Conservation (phyloP, 2,888 invertebrate species). For the Chelonus formosanus region DNA sequence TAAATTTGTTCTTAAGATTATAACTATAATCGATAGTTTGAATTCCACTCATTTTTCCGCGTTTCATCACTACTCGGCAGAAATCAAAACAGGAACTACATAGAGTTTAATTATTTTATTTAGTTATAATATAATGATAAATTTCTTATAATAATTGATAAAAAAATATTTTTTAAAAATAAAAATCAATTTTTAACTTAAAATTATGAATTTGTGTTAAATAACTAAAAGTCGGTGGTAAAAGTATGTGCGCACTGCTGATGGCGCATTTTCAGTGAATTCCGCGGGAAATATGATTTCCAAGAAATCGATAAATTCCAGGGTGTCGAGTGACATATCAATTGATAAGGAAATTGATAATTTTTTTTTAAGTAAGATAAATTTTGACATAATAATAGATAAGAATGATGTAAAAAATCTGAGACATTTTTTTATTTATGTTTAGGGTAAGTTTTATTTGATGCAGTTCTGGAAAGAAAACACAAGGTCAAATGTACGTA, state of each 20-base stretch:
- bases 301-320: constrained; percentile 28
- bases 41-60: too few relatives aligned
- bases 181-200: neutral
- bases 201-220: constrained; percentile 7
- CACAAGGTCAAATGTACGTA: constrained; percentile 55
- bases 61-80: too few relatives aligned
- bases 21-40: neutral
- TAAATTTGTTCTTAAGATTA: constrained; percentile 9
- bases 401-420: too few relatives aligned
- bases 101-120: neutral
- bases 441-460: neutral
- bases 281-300: constrained; percentile 26
- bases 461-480: constrained; percentile 33
- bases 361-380: too few relatives aligned
- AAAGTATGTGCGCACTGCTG: constrained; percentile 15
- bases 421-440: neutral
- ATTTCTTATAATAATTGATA: constrained; percentile 8
- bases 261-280: neutral
- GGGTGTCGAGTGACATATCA: constrained; percentile 19
- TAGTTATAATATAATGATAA: neutral
- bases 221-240: neutral
- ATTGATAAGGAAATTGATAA: neutral
- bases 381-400: too few relatives aligned
- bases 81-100: constrained; percentile 17
- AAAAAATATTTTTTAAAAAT: neutral